Evolutionary conservation across 2,888 invertebrate genomes (phyloP).

Genomic region (Drosophila neonasuta): DNA sequence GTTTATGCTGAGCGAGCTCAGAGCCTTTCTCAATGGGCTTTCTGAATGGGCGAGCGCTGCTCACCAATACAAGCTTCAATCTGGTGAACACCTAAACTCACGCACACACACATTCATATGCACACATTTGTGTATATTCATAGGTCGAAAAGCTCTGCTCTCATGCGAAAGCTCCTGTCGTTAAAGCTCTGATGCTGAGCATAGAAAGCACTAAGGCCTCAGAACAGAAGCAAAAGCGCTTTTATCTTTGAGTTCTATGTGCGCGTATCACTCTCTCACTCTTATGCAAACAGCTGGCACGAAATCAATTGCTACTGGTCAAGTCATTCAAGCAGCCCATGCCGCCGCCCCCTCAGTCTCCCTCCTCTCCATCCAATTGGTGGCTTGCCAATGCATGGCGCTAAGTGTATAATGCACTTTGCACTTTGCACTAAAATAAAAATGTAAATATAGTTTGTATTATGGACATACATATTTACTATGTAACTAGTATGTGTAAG

Average conservation of each 20-base stretch:
- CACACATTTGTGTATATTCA: no score
- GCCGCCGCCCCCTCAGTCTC: neutral
- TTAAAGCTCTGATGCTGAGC: constrained; percentile 24
- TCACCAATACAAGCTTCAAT: constrained; percentile 8
- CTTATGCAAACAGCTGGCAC: constrained; percentile 22
- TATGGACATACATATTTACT: neutral
- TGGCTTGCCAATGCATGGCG: neutral
- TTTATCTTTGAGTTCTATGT: constrained; percentile 35
- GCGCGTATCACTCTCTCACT: neutral
- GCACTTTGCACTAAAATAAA: neutral
- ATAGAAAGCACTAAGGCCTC: neutral
- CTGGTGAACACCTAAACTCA: constrained; percentile 2
- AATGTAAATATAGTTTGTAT: neutral
- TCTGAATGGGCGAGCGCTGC: constrained; percentile 44
- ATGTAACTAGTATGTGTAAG: neutral
- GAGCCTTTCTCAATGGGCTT: constrained; percentile 50
- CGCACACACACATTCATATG: neutral
- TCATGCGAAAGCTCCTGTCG: constrained; percentile 2
- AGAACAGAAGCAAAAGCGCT: constrained; percentile 25
- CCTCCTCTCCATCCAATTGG: neutral
- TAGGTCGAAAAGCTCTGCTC: constrained; percentile 9
- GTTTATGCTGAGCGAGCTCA: constrained; percentile 34
- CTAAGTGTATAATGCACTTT: neutral
- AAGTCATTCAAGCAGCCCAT: constrained; percentile 15
- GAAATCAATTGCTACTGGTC: constrained; percentile 18